Evolutionary conservation across 2,113 vertebrate species (phyloP).

Genomic region (Girardinichthys multiradiatus): DNA sequence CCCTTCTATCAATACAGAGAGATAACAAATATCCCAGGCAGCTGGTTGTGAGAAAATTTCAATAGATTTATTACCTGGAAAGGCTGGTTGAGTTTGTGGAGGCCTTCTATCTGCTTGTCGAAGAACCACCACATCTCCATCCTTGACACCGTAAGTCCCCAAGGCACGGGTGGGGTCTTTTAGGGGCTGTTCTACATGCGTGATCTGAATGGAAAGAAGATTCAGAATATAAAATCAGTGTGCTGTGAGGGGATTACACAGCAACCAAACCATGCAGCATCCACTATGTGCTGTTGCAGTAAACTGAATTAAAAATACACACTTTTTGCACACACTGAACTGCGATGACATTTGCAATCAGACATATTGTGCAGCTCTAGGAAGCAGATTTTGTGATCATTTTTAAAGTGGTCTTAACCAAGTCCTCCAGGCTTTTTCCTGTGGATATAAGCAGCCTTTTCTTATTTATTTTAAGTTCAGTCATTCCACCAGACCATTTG

Average conservation of each 20-base stretch:
- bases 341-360: too few relatives aligned
- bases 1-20: not conserved
- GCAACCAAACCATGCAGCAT: not conserved
- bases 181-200: conserved; percentile 89
- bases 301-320: too few relatives aligned
- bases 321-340: too few relatives aligned
- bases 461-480: too few relatives aligned
- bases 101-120: conserved; percentile 87
- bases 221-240: not conserved
- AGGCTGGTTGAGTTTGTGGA: conserved; percentile 73
- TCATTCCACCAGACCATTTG: too few relatives aligned
- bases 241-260: too few relatives aligned
- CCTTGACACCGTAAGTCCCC: conserved; percentile 94
- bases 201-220: conserved; percentile 80
- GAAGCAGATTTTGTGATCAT: too few relatives aligned
- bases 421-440: too few relatives aligned
- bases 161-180: conserved; percentile 92
- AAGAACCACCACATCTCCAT: conserved; percentile 94
- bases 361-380: too few relatives aligned
- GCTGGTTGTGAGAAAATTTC: not conserved
- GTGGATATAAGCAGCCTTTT: too few relatives aligned
- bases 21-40: not conserved
- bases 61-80: conserved; percentile 55
- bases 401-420: too few relatives aligned
- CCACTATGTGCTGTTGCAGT: not conserved